Evolutionary conservation across 2,113 vertebrate species (phyloP).

Genomic region (Crotalus tigris): DNA sequence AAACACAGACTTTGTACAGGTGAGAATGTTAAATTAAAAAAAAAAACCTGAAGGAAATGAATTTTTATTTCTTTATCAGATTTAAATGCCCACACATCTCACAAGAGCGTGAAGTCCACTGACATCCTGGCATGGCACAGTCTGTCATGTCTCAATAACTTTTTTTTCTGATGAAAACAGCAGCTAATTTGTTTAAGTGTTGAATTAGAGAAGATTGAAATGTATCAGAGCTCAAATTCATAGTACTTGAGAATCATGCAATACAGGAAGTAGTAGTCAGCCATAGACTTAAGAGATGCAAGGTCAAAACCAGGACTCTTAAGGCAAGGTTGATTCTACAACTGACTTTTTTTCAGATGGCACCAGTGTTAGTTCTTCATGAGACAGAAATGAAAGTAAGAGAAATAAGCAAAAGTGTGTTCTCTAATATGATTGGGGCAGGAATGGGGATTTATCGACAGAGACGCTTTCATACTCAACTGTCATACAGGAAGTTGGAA

Average conservation of each 20-base stretch:
- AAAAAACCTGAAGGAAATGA: background rate
- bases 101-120: rapidly evolving
- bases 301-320: background rate
- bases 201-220: background rate
- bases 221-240: background rate
- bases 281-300: background rate
- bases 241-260: background rate
- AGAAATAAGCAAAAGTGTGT: background rate
- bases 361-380: background rate
- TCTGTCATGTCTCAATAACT: background rate
- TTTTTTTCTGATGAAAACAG: background rate
- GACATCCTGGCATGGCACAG: background rate
- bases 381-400: background rate
- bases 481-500: background rate
- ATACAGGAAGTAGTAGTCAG: background rate
- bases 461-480: background rate
- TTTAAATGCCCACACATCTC: background rate
- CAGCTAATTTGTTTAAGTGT: background rate
- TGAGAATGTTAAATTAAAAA: conserved; percentile 14
- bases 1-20: conserved; percentile 12
- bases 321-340: background rate
- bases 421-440: background rate
- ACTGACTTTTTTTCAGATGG: background rate
- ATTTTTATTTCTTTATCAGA: background rate
- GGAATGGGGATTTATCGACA: background rate